These are phyloP conservation scores for Pseudorhombus dupliciocellatus DNA, from an alignment of 2,113 vertebrate species.

Conservation along the genomic window DNA sequence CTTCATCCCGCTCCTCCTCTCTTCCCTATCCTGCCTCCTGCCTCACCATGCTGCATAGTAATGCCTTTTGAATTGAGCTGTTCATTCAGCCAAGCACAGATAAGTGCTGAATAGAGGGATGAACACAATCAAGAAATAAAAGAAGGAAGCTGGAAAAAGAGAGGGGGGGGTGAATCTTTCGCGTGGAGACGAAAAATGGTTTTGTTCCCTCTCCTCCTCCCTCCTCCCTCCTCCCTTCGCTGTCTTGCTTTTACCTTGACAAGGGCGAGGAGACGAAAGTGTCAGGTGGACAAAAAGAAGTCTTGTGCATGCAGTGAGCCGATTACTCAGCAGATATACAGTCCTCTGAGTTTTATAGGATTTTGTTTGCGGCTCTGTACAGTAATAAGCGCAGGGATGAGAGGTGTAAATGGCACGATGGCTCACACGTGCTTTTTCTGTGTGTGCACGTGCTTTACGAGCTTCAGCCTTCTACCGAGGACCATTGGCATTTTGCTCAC, in stretches of 20 bases:
- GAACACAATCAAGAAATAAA: slow-evolving; percentile 69
- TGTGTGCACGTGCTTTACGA: slow-evolving; percentile 9
- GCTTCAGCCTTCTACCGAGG: slow-evolving; percentile 15
- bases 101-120: slow-evolving; percentile 62
- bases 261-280: slow-evolving; percentile 37
- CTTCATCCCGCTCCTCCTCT: slow-evolving; percentile 33
- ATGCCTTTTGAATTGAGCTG: slow-evolving; percentile 71
- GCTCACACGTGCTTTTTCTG: background rate
- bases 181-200: slow-evolving; percentile 45
- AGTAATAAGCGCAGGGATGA: slow-evolving; percentile 22
- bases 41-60: slow-evolving; percentile 57
- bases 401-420: slow-evolving; percentile 31
- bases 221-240: slow-evolving; percentile 4
- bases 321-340: slow-evolving; percentile 20
- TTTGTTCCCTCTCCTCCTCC: slow-evolving; percentile 29
- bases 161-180: slow-evolving; percentile 23
- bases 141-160: slow-evolving; percentile 29
- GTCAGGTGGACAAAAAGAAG: slow-evolving; percentile 34
- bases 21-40: slow-evolving; percentile 40
- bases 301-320: slow-evolving; percentile 23
- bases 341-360: slow-evolving; percentile 18
- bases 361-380: slow-evolving; percentile 28
- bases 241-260: slow-evolving; percentile 37
- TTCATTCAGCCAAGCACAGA: slow-evolving; percentile 74
- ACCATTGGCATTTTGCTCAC: slow-evolving; percentile 30